Conservation (phyloP, 2,113 vertebrate genomes). For the Caretta caretta region DNA sequence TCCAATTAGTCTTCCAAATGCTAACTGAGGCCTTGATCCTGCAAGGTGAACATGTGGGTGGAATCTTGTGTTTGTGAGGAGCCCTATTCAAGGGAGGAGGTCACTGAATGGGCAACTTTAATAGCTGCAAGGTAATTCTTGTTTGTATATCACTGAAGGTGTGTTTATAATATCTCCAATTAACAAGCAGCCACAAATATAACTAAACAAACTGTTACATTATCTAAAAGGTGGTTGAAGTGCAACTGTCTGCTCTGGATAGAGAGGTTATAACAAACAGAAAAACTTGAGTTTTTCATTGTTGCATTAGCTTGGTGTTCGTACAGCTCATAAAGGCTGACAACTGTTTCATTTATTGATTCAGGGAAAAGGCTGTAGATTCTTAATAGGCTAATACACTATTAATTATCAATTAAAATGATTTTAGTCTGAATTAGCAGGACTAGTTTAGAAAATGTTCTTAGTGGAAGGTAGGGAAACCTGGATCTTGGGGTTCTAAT, state of each 20-base stretch:
- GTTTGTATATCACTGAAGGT: background rate
- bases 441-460: background rate
- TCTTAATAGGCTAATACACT: background rate
- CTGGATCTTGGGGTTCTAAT: background rate
- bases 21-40: background rate
- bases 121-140: background rate
- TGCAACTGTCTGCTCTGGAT: background rate
- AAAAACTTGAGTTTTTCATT: background rate
- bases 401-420: background rate
- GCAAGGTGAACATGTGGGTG: background rate
- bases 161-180: background rate
- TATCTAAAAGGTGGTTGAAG: background rate
- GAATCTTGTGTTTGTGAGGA: background rate
- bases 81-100: background rate
- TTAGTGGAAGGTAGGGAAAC: background rate
- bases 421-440: slow-evolving; percentile 22
- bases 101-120: background rate
- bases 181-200: background rate
- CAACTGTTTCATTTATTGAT: background rate
- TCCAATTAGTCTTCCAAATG: background rate
- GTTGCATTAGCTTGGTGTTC: background rate
- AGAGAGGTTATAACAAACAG: background rate
- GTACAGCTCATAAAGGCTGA: background rate
- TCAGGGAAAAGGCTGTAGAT: background rate
- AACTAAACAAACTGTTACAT: background rate